Evolutionary conservation across 2,113 vertebrate genomes (phyloP), one percentile per base, ranked within the genome.

Genomic region (Protobothrops flavoviridis): DNA sequence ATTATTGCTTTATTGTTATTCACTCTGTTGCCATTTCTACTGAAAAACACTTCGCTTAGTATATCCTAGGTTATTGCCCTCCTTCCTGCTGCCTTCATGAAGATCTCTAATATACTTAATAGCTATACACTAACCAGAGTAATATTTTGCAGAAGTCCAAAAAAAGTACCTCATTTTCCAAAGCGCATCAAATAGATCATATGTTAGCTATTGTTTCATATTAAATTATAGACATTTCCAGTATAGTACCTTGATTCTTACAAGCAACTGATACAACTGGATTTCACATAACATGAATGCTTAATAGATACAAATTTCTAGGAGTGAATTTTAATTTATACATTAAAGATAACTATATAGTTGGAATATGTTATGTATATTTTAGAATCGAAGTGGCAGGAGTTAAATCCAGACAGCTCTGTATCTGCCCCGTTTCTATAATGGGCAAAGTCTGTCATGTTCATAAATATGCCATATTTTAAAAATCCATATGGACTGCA

Each of bases 401-500:
- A 85, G 91, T 43, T 64, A 59, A 88, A 89, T 48, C 20, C 43
- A 93, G 0, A 87, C 55, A 29, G 92, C 55, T 92, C 33, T 61
- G 21, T 87, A 87, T 90, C 55, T 2, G 26, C 43, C n/a, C 64
- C 91, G 92, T 95, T 55, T 59, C 24, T 91, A 91, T 20, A 92
- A 91, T 95, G 43, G 48, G 87, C 5, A 39, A 45, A 39, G 56
- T 0, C 2, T 89, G 61, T 45, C 10, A 95, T 12, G 90, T 86
- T 91, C 52, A 94, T 61, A 74, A 0, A 0, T 64, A 92, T 93
- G 95, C 59, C 55, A 94, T 85, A 93, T 55, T 3, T 4, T 57
- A 92, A 13, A 4, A 53, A 94, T 55, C 92, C 95, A 93, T 92
- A 0, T 48, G 92, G 1, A 53, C 74, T 59, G 48, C 95, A 92